A percentile compares a stretch with the other conserved stretches of the same genome.
Conservation (phyloP, 2,113 vertebrate genomes). For the Lipotes vexillifer region DNA sequence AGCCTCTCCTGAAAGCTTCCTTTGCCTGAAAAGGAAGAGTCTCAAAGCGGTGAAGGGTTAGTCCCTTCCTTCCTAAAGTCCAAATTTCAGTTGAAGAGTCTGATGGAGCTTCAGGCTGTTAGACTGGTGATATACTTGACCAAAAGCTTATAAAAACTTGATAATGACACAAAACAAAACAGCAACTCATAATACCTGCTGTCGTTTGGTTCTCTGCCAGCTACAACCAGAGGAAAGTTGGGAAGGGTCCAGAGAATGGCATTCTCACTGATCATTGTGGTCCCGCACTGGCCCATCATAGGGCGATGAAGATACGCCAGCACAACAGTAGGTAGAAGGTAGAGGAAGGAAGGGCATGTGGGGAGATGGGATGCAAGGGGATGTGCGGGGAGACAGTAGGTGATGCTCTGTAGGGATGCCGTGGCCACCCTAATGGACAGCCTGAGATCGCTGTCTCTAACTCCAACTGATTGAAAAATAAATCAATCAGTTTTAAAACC, state of each 20-base stretch:
- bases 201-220: not conserved
- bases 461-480: not conserved
- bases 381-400: not conserved
- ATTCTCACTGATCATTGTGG: fast-evolving
- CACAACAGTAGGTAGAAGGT: not conserved
- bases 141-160: not conserved
- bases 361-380: fast-evolving
- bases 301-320: fast-evolving
- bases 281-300: fast-evolving
- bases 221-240: not conserved
- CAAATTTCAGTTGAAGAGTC: not conserved
- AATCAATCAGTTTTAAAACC: not conserved
- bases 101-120: not conserved
- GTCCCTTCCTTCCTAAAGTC: not conserved
- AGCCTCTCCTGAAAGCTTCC: not conserved
- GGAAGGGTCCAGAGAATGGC: not conserved
- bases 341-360: fast-evolving
- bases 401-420: no score
- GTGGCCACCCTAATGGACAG: not conserved
- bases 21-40: not conserved
- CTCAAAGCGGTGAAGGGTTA: not conserved
- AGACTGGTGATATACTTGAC: not conserved
- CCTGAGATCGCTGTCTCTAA: not conserved
- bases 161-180: not conserved
- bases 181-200: not conserved